A percentile compares a stretch with the other conserved stretches of the same genome.
Conservation (phyloP, 2,888 invertebrate species). For the Itoplectis maculator region DNA sequence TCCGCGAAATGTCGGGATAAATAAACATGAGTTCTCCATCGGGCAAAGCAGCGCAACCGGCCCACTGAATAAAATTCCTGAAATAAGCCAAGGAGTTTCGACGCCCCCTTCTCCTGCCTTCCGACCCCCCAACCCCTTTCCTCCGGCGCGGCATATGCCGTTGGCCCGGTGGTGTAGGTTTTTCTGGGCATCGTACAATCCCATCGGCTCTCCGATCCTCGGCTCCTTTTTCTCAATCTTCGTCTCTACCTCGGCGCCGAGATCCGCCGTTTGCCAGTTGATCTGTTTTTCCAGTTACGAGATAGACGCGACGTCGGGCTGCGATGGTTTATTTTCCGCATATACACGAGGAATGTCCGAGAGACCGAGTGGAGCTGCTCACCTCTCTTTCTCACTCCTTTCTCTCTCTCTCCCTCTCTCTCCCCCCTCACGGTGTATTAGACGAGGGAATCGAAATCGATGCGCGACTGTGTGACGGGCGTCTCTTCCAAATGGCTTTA, state of each 20-base stretch:
- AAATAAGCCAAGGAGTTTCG: neutral
- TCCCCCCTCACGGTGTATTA: slow-evolving; percentile 31
- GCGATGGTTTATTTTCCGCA: slow-evolving; percentile 20
- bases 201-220: neutral
- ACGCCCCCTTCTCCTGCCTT: neutral
- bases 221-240: slow-evolving; percentile 9
- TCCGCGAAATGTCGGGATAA: neutral
- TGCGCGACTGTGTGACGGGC: slow-evolving; percentile 64
- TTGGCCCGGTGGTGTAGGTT: neutral
- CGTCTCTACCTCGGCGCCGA: too few species aligned
- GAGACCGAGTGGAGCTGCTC: too few species aligned
- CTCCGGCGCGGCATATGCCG: neutral
- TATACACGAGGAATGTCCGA: slow-evolving; percentile 57
- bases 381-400: too few species aligned
- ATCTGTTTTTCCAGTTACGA: slow-evolving; percentile 35
- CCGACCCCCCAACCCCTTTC: neutral
- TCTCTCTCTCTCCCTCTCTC: too few species aligned
- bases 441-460: slow-evolving; percentile 65
- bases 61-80: neutral
- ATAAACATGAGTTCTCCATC: neutral
- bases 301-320: neutral
- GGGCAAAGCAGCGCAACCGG: neutral
- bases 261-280: slow-evolving; percentile 25
- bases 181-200: slow-evolving; percentile 17
- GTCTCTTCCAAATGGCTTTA: slow-evolving; percentile 66